Evolutionary conservation across 2,888 invertebrate genomes (phyloP).

Genomic region (Bhutanitis thaidina): DNA sequence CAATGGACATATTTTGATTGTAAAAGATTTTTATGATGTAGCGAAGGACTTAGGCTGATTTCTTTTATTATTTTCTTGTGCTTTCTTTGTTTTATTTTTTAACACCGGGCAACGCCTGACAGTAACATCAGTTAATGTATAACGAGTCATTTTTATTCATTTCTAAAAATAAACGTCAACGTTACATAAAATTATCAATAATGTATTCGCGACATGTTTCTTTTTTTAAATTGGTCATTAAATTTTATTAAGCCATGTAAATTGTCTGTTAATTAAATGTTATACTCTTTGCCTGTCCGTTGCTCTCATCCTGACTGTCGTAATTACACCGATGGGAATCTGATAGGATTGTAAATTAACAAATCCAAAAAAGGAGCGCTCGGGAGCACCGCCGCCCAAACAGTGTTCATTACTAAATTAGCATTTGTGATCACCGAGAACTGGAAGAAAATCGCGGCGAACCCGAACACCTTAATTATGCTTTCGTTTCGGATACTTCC

Average conservation of each 20-base stretch:
- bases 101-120: no score
- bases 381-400: constrained; percentile 37
- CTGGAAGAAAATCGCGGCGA: constrained; percentile 1
- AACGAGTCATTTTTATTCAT: no score
- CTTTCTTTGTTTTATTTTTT: no score
- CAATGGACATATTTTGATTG: no score
- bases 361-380: constrained; percentile 43
- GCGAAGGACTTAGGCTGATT: no score
- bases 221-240: constrained; percentile 6
- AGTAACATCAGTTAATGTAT: no score
- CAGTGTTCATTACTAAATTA: constrained; percentile 50
- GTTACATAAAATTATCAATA: no score
- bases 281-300: constrained; percentile 23
- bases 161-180: no score
- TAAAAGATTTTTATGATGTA: no score
- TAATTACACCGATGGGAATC: constrained; percentile 34
- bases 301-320: constrained; percentile 29
- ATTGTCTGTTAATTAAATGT: constrained; percentile 13
- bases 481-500: constrained; percentile 13
- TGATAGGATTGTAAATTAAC: constrained; percentile 47
- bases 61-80: no score
- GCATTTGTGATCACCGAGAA: constrained; percentile 32
- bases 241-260: constrained; percentile 19
- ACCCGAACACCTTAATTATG: constrained; percentile 11
- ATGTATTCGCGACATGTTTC: no score